These are phyloP conservation scores for Nesogale talazaci DNA, from an alignment of 2,113 vertebrate genomes.

Conservation along the genomic window DNA sequence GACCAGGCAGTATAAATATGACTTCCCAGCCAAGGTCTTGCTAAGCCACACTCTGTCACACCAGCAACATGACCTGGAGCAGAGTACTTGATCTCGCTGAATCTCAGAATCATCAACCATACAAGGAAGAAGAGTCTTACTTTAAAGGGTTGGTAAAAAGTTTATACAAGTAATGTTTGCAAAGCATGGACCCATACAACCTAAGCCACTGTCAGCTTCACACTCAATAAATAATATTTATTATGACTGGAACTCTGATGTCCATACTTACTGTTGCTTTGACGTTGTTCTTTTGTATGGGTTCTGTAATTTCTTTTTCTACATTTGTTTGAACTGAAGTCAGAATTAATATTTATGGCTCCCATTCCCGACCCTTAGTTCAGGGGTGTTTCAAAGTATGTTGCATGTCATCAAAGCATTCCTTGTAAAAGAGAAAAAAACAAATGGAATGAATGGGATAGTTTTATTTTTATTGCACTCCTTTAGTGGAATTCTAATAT, in stretches of 20 bases:
- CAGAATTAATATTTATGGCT: slow-evolving; percentile 51
- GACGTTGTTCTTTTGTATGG: slow-evolving; percentile 36
- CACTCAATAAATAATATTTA: slow-evolving; percentile 15
- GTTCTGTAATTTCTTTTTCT: slow-evolving; percentile 45
- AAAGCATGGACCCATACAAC: neutral
- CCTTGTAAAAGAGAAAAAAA: slow-evolving; percentile 55
- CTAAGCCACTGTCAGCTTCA: slow-evolving; percentile 22
- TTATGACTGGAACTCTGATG: slow-evolving; percentile 6
- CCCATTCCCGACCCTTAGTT: neutral
- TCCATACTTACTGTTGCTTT: slow-evolving; percentile 32
- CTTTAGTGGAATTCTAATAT: slow-evolving; percentile 78
- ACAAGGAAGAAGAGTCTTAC: neutral
- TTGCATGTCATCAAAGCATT: slow-evolving; percentile 42
- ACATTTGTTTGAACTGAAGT: slow-evolving; percentile 30
- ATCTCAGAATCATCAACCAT: slow-evolving; percentile 5
- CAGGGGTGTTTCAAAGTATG: slow-evolving; percentile 14
- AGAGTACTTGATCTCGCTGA: neutral
- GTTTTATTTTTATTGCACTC: slow-evolving; percentile 71
- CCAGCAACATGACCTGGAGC: neutral
- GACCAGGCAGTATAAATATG: neutral
- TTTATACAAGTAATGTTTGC: neutral
- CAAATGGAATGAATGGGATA: slow-evolving; percentile 53
- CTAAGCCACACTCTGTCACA: neutral
- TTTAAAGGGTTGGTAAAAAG: neutral
- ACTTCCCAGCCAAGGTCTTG: slow-evolving; percentile 3